Base-by-base conservation (phyloP, 2,888 invertebrate genomes). In the Galeopsomyia nigrocyanea region DNA sequence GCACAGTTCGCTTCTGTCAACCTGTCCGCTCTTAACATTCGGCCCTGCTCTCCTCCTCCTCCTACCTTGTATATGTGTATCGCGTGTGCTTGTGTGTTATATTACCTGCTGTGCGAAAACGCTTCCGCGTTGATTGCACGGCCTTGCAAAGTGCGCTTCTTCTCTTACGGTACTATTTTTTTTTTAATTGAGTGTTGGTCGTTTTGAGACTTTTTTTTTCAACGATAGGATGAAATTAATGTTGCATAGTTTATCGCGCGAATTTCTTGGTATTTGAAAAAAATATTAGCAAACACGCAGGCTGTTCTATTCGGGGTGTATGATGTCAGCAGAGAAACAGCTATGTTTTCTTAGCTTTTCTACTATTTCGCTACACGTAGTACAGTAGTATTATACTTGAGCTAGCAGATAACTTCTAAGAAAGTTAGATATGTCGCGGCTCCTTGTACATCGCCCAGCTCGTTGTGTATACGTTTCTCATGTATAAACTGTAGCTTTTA, bases 81-180 rank as follows among this genome's bases (percentile, higher is more conserved):
- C 56, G 26, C 21, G 31, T 19, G 31, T 39, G 39, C 55, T 14
- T 65, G 47, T 70, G 62, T 77, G 68, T 1, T 39, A 39, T 39
- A 13, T 31, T 39, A 39, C 39, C 39, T 71, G 73, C 79, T 78
- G 47, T 13, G 46, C 51, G 56, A 61, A 83, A 81, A 77, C 76
- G 57, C 83, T 84, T 84, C 83, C 83, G 82, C 80, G 77, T 83
- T 79, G 80, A 74, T 75, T 64, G 73, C 71, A 66, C 63, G 19
- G n/a, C 31, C 13, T 56, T 16, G 65, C 65, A 65, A 65, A 65
- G 65, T 71, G 65, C 61, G 53, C 71, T 62, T 67, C 67, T 67
- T 53, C 62, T 16, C 46, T 7, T 7, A 10, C 13, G 1, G 13
- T 10, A 39, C 39, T 10, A 1, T 39, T 10, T 39, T 39, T 39